Conservation (phyloP, 1,140 invertebrate genomes). For the Ganaspis sp. region DNA sequence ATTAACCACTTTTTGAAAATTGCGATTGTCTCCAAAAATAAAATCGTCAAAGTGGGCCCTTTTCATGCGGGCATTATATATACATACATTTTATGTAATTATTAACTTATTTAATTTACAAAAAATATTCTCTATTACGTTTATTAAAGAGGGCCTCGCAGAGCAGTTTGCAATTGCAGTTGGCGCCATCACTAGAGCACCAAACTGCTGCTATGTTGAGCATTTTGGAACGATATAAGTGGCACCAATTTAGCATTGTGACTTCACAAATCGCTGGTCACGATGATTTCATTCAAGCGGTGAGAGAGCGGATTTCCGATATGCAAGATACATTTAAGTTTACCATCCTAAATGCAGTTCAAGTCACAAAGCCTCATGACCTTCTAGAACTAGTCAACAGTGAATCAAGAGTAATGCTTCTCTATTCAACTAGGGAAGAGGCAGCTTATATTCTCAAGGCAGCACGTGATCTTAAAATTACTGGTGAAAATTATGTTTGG, state of each 20-base stretch:
- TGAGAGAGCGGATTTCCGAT: conserved; percentile 89
- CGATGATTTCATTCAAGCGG: conserved; percentile 95
- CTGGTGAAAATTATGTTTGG: conserved; percentile 97
- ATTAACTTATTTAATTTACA: neutral
- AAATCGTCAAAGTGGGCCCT: too few species aligned
- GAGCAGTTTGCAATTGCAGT: conserved; percentile 89
- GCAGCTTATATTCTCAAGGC: conserved; percentile 89
- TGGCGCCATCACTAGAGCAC: conserved; percentile 95
- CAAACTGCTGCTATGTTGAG: conserved; percentile 95
- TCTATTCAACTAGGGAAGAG: conserved; percentile 93
- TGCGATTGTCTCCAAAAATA: too few species aligned
- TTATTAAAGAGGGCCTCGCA: conserved; percentile 83
- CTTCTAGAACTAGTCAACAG: conserved; percentile 89
- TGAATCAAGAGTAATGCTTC: conserved; percentile 94
- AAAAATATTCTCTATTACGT: conserved; percentile 1
- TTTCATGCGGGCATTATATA: too few species aligned
- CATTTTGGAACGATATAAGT: conserved; percentile 95
- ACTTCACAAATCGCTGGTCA: conserved; percentile 95
- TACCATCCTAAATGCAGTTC: conserved; percentile 89
- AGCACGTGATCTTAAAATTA: conserved; percentile 89
- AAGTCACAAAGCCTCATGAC: conserved; percentile 83
- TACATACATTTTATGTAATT: neutral
- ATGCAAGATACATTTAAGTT: conserved; percentile 93
- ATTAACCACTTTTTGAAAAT: too few species aligned
- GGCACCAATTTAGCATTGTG: conserved; percentile 96